Evolutionary conservation across 2,113 vertebrate genomes (phyloP).

Genomic region (Tetrao urogallus): DNA sequence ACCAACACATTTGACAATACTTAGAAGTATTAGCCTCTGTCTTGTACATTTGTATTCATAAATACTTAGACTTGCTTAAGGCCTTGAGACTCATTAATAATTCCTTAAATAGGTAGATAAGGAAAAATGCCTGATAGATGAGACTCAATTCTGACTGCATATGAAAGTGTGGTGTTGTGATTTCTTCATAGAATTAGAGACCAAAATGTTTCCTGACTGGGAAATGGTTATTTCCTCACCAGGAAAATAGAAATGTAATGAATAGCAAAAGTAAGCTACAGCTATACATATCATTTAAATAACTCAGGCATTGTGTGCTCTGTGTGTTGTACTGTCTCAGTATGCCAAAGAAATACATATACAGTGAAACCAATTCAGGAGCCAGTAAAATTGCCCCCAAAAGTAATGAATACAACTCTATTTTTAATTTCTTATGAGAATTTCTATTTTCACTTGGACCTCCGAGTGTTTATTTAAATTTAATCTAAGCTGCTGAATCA

Average conservation of each 20-base stretch:
- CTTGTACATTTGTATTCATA: neutral
- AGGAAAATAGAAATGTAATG: neutral
- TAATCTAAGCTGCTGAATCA: neutral
- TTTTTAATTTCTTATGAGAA: neutral
- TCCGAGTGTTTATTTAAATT: neutral
- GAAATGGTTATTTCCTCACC: neutral
- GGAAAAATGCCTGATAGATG: neutral
- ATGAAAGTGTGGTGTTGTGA: neutral
- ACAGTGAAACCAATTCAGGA: neutral
- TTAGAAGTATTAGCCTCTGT: neutral
- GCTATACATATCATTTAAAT: neutral
- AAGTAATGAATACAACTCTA: neutral
- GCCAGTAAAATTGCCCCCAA: neutral
- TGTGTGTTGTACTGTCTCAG: neutral
- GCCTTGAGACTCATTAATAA: neutral
- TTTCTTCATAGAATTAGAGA: neutral
- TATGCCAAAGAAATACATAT: neutral
- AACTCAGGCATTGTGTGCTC: neutral
- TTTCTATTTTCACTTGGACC: neutral
- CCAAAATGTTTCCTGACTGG: neutral
- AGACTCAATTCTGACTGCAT: neutral
- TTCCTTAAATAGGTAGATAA: neutral
- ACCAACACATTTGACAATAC: accelerated
- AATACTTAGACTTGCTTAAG: neutral
- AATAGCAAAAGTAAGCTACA: neutral